These are phyloP conservation scores for Muntiacus reevesi DNA, from an alignment of 2,113 vertebrate species.

Conservation along the genomic window DNA sequence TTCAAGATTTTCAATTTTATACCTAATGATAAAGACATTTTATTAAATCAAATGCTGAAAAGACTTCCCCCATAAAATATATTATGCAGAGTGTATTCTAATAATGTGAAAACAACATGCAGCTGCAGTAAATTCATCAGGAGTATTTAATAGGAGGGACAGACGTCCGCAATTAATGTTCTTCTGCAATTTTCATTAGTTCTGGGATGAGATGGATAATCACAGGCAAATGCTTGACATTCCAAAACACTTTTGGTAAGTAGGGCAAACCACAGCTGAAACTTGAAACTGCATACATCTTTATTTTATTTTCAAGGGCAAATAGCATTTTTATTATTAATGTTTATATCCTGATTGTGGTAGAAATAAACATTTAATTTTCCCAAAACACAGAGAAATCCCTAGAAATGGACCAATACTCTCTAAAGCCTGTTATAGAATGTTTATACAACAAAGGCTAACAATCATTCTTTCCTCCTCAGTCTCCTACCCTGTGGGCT, in stretches of 20 bases:
- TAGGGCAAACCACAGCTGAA: constrained; percentile 45
- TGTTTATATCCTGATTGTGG: background rate
- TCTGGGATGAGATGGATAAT: constrained; percentile 44
- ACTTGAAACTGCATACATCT: constrained; percentile 11
- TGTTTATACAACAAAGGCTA: background rate
- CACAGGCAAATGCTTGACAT: constrained; percentile 49
- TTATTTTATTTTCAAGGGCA: background rate
- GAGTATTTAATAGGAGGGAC: constrained; percentile 11
- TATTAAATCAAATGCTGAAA: constrained; percentile 31
- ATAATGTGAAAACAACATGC: constrained; percentile 36
- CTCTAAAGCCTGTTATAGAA: background rate
- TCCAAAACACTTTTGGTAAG: constrained; percentile 31
- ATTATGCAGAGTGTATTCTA: constrained; percentile 35
- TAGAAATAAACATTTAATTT: constrained; percentile 27
- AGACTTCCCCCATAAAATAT: background rate
- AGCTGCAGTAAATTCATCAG: constrained; percentile 19
- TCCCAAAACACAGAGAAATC: background rate
- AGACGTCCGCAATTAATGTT: constrained; percentile 39
- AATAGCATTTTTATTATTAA: constrained; percentile 42
- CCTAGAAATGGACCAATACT: constrained; percentile 12
- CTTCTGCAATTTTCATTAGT: constrained; percentile 58
- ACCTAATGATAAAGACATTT: constrained; percentile 25
- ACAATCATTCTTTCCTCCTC: background rate
- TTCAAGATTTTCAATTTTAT: constrained; percentile 22
- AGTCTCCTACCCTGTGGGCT: constrained; percentile 84